Base-by-base conservation (phyloP, 2,113 vertebrate species). In the Takifugu bimaculatus region DNA sequence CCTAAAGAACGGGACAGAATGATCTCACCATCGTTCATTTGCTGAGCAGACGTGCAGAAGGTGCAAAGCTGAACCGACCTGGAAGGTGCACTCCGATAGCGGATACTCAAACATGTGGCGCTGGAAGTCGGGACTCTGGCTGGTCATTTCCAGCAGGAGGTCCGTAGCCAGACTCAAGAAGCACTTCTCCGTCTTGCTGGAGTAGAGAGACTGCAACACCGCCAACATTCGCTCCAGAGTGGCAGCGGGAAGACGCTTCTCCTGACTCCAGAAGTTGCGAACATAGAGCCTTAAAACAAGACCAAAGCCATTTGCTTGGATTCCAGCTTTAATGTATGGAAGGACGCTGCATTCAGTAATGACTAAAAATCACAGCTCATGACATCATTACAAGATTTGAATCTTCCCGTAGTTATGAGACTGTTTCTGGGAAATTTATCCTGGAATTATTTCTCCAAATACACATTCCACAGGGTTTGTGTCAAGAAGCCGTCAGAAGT, bases 221-320 rank as follows among this genome's bases (percentile, higher is more conserved):
- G 81, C 88, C 81, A 95, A 70, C 91, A 96, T 89, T 13, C 97
- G 93, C 56, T 96, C 93, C 20, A 93, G 75, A 4, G 90, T 96
- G 7, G 86, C 89, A 25, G 88, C 80, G 59, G 97, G 94, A 48
- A 99, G 85, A 4, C 95, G 93, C 56, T 90, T 93, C 90, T 97
- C 94, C 44, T 97, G 89, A 70, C 94, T 94, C 97, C 96, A 99
- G 74, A 99, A 99, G 90, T 98, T 98, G 44, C 91, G 91, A 60
- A 98, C 92, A 65, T 94, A 94, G 69, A 98, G 90, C 78, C 96
- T 99, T 85, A 47, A 77, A 75, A 88, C 75, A 68, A 1, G 51
- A 44, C 14, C 9, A 53, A 2, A 14, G 13, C 2, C 1, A 13
- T 52, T 26, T 50, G 5, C 25, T 26, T 5, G 35, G 11, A 39